phyloP scores from a whole-genome alignment of 2,888 invertebrate species.

The Uloborus plumipes region DNA sequence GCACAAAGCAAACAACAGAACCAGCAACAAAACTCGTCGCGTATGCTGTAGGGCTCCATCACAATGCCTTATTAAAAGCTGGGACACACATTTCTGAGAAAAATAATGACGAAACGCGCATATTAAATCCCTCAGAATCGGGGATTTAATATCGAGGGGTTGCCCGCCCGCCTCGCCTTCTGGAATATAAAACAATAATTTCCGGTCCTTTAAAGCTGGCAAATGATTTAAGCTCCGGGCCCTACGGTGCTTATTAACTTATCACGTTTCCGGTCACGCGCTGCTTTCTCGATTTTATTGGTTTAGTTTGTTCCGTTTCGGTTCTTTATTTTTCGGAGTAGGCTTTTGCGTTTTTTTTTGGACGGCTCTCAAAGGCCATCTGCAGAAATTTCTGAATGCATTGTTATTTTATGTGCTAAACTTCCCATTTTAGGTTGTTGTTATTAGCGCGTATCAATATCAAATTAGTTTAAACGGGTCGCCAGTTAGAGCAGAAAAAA shows the following conservation, averaged over 20 bases:
- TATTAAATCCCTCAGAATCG: conserved; percentile 6
- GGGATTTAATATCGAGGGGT: conserved; percentile 3
- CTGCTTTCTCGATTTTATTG: neutral
- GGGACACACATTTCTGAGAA: conserved; percentile 12
- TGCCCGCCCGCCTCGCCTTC: no score
- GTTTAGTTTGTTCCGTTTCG: conserved; percentile 8
- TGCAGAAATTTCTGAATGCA: conserved; percentile 7
- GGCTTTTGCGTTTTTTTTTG: no score
- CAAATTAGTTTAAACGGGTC: no score
- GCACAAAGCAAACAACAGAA: neutral
- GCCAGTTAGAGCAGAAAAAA: no score
- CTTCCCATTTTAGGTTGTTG: no score
- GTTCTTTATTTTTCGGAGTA: neutral
- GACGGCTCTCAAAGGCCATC: neutral
- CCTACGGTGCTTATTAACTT: conserved; percentile 41
- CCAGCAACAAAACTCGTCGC: no score
- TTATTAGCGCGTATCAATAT: no score
- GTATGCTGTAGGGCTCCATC: conserved; percentile 1
- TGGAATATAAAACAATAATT: conserved; percentile 59
- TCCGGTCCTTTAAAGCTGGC: conserved; percentile 46
- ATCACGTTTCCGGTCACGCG: conserved; percentile 61
- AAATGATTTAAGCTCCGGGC: conserved; percentile 50
- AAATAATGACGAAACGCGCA: conserved; percentile 15
- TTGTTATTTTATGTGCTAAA: no score
- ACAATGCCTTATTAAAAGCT: conserved; percentile 40